Base-by-base conservation (phyloP, 37 sponge, comb jelly and placozoan species). In the Chondrilla cf. caribensis region DNA sequence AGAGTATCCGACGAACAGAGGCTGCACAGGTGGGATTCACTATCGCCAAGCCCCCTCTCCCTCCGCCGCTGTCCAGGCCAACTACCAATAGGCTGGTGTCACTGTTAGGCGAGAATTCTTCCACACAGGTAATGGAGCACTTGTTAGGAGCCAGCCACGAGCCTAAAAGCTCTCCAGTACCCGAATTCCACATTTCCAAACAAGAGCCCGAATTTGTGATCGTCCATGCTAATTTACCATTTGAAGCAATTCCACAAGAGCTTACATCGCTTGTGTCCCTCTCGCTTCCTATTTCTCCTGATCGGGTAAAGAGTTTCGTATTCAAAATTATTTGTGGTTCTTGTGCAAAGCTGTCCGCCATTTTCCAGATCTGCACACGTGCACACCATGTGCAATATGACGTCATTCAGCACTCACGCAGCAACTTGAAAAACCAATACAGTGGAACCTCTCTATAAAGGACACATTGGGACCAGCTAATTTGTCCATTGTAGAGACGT, bases 311-410 rank as follows among this genome's bases (percentile, higher is more conserved):
- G 6, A 28, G 15, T 62, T 62, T 62, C 5, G 64, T n/a, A 62
- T 9, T 32, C 26, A 29, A 25, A 67, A 67, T 32, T 31, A 33
- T 28, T 33, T 67, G 68, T 3, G 68, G 68, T 29, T 8, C 35
- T 26, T 67, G 68, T 1, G 68, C 68, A 29, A 47, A 47, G 51
- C 68, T 29, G 68, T 67, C 68, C 33, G 68, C 68, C 68, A 67
- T 67, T 67, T 60, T 67, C 68, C 33, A 26, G 1, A 67, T 4
- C 32, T 4, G 7, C 51, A 11, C 51, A 47, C 51, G 51, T 47
- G 51, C n/a, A n/a, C n/a, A n/a, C n/a, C n/a, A n/a, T n/a, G n/a
- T n/a, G n/a, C n/a, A n/a, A n/a, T n/a, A n/a, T n/a, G n/a, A n/a
- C n/a, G n/a, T n/a, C n/a, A n/a, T n/a, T n/a, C n/a, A n/a, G n/a